phyloP scores from a whole-genome alignment of 2,888 invertebrate species.

The Corythucha ciliata region DNA sequence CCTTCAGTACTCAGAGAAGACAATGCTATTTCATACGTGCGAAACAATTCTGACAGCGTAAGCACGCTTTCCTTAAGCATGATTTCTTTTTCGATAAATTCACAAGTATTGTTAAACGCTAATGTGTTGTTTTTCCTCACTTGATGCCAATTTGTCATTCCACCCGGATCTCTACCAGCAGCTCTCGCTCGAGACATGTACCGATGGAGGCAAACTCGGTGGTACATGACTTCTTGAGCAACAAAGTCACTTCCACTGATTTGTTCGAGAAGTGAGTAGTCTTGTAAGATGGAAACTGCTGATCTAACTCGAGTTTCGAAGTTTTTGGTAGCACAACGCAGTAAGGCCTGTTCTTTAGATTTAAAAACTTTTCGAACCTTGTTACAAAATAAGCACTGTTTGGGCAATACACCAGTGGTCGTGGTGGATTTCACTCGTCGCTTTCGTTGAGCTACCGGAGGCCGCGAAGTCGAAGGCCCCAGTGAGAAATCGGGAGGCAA shows the following conservation, averaged over 20 bases:
- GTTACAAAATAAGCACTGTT: not conserved
- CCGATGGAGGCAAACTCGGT: not conserved
- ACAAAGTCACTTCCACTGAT: not conserved
- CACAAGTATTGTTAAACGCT: not conserved
- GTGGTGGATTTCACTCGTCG: not conserved
- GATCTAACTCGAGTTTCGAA: not conserved
- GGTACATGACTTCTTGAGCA: conserved; percentile 4
- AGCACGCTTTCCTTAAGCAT: conserved; percentile 1
- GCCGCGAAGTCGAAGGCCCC: too few species aligned
- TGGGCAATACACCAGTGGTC: not conserved
- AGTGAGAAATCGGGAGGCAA: too few species aligned
- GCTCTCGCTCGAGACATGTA: not conserved
- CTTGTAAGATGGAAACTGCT: not conserved
- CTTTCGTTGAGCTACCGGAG: too few species aligned
- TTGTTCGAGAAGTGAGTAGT: not conserved
- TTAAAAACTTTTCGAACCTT: not conserved
- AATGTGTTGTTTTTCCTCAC: too few species aligned
- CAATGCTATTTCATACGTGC: too few species aligned
- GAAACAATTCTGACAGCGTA: not conserved
- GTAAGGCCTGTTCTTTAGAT: not conserved
- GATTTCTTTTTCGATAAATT: conserved; percentile 1
- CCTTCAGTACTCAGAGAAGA: too few species aligned
- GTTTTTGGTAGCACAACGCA: not conserved
- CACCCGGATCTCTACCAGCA: too few species aligned
- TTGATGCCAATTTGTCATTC: too few species aligned